Evolutionary conservation across 2,797 vertebrate species (phyloP), one percentile per base, ranked within the genome.

Genomic region (Glossophaga mutica): DNA sequence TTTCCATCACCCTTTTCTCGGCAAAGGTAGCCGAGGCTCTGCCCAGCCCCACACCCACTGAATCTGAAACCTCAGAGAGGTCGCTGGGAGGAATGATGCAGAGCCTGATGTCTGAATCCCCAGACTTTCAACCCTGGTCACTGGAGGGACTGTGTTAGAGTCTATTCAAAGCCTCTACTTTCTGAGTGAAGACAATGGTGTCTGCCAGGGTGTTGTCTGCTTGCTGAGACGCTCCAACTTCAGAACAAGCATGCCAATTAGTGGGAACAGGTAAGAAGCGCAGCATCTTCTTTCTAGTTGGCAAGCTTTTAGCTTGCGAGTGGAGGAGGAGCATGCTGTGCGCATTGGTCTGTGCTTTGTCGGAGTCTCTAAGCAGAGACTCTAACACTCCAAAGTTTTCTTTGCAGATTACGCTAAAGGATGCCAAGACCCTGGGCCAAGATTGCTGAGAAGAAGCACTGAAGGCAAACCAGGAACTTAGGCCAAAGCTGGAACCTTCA

Each of bases 401-500:
- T 81, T 77, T 22, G 34, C 5, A 24, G 59, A 67, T 81, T 18
- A 21, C 3, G 48, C 26, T 42, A 37, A 46, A 70, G 76, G 74
- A 50, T 7, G 18, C 26, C 46, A 55, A 87, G 79, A 46, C 4
- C 32, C 79, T 21, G 0, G 5, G 59, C 24, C 39, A 11, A 21
- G 70, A 50, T 10, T 44, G 55, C 0, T 8, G 73, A 81, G 22
- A n/a, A 0, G 5, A 29, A 70, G 37, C 1, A 0, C n/a, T 48
- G 73, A 52, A 32, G 0, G 32, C 48, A 55, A 52, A 57, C 12
- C n/a, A 21, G 29, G 59, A 7, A 12, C 52, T 65, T 50, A 55
- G 88, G 71, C 24, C 3, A 29, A 4, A 0, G 21, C 10, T 4
- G 2, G 9, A 21, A 62, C 74, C 11, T 3, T 0, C 1, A 0